Evolutionary conservation across 2,888 invertebrate species (phyloP), one percentile per base, ranked within the genome.

Genomic region (Blastobasis adustella): DNA sequence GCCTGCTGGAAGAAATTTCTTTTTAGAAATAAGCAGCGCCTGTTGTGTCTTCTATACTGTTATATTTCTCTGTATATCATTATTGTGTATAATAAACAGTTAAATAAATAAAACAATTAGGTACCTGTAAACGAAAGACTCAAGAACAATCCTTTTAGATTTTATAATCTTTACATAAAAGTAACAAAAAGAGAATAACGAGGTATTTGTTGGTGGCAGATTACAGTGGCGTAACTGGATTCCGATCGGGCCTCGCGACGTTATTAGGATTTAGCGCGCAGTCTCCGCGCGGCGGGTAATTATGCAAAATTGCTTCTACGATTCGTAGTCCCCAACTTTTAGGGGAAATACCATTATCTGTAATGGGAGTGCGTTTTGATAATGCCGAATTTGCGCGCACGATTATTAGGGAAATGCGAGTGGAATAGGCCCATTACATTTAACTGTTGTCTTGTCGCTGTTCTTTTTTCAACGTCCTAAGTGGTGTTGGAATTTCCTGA

Each of bases 221-320:
- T 80, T 79, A 79, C 76, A 72, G 77, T 69, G 70, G 69, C 75
- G 73, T 82, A 84, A 85, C 85, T 81, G 82, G 80, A 76, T 83
- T 81, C 79, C 79, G 78, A 85, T 86, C 81, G 78, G 69, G 76
- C 75, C 76, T 23, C 75, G 65, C 70, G 67, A 79, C 73, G 82
- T 84, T 83, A 85, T 86, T 85, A 82, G 86, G 78, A 82, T 85
- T 80, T 82, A 82, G 81, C 70, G 71, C 73, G 73, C 78, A 74
- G 75, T 76, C 77, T 76, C 78, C 65, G 56, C 58, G 55, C 64
- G 68, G 65, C 71, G 71, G 76, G 79, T 86, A 87, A 88, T 88
- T 88, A 87, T 88, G 87, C 85, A 82, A 87, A 88, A 87, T 86
- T 82, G 85, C 82, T 83, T 67, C 80, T 79, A 83, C 86, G 71